Percentiles rank a stretch among this genome's conserved stretches.
phyloP scores from a whole-genome alignment of 2,113 vertebrate genomes.

The Catagonus wagneri region DNA sequence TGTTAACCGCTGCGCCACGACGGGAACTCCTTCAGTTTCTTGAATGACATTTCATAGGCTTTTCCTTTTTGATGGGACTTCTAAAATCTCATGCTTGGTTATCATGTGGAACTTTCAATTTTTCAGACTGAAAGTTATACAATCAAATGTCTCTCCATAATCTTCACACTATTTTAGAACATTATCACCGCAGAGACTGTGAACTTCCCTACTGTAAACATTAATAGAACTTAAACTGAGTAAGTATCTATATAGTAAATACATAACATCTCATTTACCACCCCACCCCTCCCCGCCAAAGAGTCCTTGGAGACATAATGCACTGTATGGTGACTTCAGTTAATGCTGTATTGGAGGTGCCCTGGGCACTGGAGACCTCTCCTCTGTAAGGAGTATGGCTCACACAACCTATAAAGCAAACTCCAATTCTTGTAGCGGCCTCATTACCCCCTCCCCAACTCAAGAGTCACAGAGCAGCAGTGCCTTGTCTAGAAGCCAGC shows the following conservation, averaged over 20 bases:
- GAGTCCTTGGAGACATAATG: too few relatives aligned
- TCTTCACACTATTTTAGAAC: not conserved
- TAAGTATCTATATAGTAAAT: not conserved
- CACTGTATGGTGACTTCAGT: not conserved
- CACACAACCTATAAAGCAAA: not conserved
- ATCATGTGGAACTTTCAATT: not conserved
- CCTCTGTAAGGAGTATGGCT: not conserved
- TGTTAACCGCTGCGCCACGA: too few relatives aligned
- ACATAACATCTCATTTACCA: not conserved
- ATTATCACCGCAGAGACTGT: not conserved
- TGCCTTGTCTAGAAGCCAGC: not conserved
- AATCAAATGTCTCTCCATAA: not conserved
- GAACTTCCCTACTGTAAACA: not conserved
- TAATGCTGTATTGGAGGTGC: not conserved
- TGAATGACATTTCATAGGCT: not conserved
- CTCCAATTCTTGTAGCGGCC: not conserved
- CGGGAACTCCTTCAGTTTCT: not conserved
- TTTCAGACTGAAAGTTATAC: not conserved
- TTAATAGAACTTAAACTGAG: not conserved
- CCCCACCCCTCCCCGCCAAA: too few relatives aligned
- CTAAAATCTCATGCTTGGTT: not conserved
- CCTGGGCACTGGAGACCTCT: rapidly evolving
- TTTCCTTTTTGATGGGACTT: not conserved
- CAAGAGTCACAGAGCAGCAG: not conserved
- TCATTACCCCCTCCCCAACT: not conserved